Evolutionary conservation across 2,797 vertebrate genomes (phyloP), one percentile per base, ranked within the genome.

Genomic region (Heterohyrax brucei): DNA sequence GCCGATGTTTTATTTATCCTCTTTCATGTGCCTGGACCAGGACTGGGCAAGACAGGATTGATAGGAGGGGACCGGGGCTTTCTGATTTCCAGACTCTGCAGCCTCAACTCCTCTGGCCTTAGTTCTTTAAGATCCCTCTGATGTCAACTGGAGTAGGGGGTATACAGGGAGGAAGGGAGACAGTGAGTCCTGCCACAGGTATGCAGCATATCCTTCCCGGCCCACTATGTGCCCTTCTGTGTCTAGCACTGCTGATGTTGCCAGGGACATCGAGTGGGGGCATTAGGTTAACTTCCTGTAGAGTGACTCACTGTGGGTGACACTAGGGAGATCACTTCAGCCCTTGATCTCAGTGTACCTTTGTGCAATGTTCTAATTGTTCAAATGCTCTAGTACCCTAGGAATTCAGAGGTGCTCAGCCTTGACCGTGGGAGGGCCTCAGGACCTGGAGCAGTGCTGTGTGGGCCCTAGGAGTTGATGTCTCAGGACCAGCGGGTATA

Each of bases 111-210:
- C 75, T 68, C 16, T 0, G 8, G 30, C 10, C 62, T 21, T 75
- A 77, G 82, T 18, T 66, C 13, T 33, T 61, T 24, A 12, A 70
- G 66, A 77, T 4, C 46, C 53, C 53, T 3, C 33, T 10, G 64
- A 44, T 33, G 8, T 22, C 12, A n/a, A 8, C 50, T 3, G 0
- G 44, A 59, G 53, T 3, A 10, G n/a, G n/a, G 2, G 19, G 28
- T n/a, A 0, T 28, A 26, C 44, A 70, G 56, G 33, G 61, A 81
- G n/a, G 24, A 86, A 8, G 50, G 6, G 13, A 24, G 9, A 24
- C n/a, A 8, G 0, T 0, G 4, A 22, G 30, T 5, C 59, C 18
- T 4, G 53, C 19, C 24, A 44, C 7, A 0, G 7, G 59, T 16
- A 21, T 1, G 59, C 33, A n/a, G 39, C 1, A 13, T 10, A 44